phyloP scores from a whole-genome alignment of 2,888 invertebrate genomes.

The Tillus elongatus region DNA sequence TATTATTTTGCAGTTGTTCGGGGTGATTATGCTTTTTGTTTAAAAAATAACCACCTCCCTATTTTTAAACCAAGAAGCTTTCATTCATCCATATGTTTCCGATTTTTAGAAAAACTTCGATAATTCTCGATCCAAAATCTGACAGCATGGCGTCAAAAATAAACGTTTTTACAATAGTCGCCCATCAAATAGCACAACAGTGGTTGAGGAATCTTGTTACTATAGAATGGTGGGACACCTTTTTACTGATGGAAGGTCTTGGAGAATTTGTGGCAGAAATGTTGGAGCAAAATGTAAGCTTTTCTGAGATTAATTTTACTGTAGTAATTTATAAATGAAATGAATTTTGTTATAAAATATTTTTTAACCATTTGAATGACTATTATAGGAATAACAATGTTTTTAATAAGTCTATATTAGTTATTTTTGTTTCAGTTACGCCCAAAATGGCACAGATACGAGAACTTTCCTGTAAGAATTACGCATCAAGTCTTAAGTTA shows the following conservation, averaged over 20 bases:
- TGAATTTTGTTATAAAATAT: too few species aligned
- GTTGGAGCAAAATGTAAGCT: constrained; percentile 46
- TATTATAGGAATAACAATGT: too few species aligned
- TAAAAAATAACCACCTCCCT: too few species aligned
- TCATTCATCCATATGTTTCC: background rate
- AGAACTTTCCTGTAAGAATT: constrained; percentile 45
- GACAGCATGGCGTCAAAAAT: constrained; percentile 38
- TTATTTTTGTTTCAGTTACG: constrained; percentile 41
- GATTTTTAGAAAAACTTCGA: constrained; percentile 48
- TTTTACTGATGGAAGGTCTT: constrained; percentile 69
- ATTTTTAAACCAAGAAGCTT: background rate
- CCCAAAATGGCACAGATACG: constrained; percentile 49
- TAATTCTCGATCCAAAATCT: constrained; percentile 47
- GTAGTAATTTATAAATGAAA: too few species aligned
- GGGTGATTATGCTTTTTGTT: too few species aligned
- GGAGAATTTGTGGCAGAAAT: constrained; percentile 54
- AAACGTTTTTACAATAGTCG: constrained; percentile 44
- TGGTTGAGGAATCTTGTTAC: constrained; percentile 68
- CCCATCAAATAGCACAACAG: constrained; percentile 66
- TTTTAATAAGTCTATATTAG: too few species aligned
- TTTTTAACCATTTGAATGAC: too few species aligned
- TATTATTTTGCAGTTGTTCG: too few species aligned
- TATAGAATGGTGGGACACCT: constrained; percentile 60
- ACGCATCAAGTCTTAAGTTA: constrained; percentile 48
- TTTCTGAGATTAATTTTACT: background rate